phyloP scores from a whole-genome alignment of 64 coral and sea anemone species.

The Porites australiensis region DNA sequence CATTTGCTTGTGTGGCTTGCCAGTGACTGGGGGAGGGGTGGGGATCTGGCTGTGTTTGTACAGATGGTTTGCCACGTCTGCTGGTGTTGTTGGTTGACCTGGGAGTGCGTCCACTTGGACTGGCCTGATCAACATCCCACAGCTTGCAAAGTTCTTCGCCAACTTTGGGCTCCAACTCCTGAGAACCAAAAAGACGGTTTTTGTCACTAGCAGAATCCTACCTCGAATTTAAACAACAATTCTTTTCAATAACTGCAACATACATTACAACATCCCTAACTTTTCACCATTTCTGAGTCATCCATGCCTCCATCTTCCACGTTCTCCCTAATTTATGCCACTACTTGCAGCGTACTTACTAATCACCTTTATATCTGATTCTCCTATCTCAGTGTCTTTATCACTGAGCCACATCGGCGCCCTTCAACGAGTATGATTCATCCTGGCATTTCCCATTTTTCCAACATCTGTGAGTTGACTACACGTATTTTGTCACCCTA shows the following conservation, averaged over 20 bases:
- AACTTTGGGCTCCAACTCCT: constrained; percentile 89
- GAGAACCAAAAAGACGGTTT: neutral
- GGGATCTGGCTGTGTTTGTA: constrained; percentile 28
- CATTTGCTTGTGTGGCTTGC: constrained; percentile 53
- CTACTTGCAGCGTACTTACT: neutral
- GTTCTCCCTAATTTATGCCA: neutral
- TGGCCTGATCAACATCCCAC: constrained; percentile 77
- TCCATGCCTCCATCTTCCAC: neutral
- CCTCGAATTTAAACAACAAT: too few species aligned
- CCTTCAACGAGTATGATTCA: neutral
- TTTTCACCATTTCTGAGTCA: neutral
- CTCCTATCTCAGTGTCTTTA: neutral
- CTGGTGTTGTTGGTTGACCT: neutral
- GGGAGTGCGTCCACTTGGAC: constrained; percentile 18
- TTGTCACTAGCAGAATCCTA: too few species aligned
- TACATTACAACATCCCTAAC: neutral
- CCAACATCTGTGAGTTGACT: too few species aligned
- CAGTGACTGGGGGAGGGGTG: constrained; percentile 67
- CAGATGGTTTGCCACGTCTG: constrained; percentile 47
- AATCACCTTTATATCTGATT: neutral
- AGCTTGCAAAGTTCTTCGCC: constrained; percentile 85
- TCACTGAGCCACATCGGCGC: neutral
- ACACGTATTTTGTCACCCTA: too few species aligned
- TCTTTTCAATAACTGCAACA: neutral
- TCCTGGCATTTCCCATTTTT: too few species aligned